Percentiles rank a stretch among this genome's conserved stretches.
Evolutionary conservation across 2,797 vertebrate genomes (phyloP).

Genomic region (Mallotus villosus): DNA sequence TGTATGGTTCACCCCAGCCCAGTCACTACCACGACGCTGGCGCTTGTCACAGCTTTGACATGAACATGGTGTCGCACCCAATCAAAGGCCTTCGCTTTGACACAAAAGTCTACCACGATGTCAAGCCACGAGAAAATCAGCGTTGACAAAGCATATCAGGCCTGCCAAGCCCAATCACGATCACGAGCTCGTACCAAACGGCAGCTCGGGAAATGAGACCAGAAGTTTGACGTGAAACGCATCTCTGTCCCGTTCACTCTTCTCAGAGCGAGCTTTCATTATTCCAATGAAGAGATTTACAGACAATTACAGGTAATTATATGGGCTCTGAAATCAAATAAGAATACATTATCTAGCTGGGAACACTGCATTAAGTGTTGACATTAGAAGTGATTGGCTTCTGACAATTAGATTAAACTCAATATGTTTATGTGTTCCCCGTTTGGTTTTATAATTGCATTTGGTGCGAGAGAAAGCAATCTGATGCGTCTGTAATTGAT

Average conservation of each 20-base stretch:
- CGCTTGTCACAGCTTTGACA: conserved; percentile 58
- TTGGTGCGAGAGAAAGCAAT: conserved; percentile 14
- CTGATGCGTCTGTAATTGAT: conserved; percentile 28
- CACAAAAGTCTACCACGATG: conserved; percentile 56
- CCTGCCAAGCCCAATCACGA: conserved; percentile 76
- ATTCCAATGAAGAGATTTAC: conserved; percentile 11
- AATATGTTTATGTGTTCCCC: conserved; percentile 12
- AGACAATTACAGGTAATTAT: background rate
- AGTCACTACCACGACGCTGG: conserved; percentile 55
- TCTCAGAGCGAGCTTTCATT: background rate
- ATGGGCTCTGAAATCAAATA: conserved; percentile 2
- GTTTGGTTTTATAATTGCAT: conserved; percentile 16
- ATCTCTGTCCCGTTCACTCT: background rate
- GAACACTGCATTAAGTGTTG: background rate
- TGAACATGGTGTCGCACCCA: conserved; percentile 48
- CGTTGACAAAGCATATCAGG: conserved; percentile 78
- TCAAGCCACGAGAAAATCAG: conserved; percentile 67
- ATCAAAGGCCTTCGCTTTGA: conserved; percentile 68
- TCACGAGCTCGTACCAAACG: conserved; percentile 56
- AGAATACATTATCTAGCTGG: conserved; percentile 8
- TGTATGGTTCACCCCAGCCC: background rate
- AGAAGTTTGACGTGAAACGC: background rate
- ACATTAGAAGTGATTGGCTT: conserved; percentile 1
- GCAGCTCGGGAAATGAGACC: conserved; percentile 42
- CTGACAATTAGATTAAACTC: conserved; percentile 20